Evolutionary conservation across 2,888 invertebrate species (phyloP).

Genomic region (Limnephilus rhombicus): DNA sequence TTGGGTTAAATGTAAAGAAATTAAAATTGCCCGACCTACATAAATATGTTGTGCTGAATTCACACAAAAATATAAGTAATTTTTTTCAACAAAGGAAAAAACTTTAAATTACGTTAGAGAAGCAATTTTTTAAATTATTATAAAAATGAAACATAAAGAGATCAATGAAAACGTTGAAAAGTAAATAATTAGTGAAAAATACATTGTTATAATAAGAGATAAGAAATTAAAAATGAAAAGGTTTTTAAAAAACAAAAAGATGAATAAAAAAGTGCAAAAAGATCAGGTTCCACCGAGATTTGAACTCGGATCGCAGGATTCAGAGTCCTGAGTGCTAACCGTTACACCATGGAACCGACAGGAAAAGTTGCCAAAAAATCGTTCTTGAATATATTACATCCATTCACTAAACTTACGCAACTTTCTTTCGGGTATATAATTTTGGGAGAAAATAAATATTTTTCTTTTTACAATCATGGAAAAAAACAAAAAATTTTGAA

Average conservation of each 20-base stretch:
- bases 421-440: too few species aligned
- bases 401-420: background rate
- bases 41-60: too few species aligned
- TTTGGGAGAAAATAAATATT: too few species aligned
- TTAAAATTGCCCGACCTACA: too few species aligned
- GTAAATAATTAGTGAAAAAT: background rate
- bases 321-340: conserved; percentile 82
- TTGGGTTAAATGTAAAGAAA: too few species aligned
- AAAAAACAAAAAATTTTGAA: too few species aligned
- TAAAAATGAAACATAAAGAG: too few species aligned
- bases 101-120: too few species aligned
- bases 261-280: background rate
- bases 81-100: background rate
- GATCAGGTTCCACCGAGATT: conserved; percentile 79
- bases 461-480: too few species aligned
- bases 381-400: background rate
- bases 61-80: too few species aligned
- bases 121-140: too few species aligned
- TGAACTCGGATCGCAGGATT: conserved; percentile 81
- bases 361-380: background rate
- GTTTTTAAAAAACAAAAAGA: background rate
- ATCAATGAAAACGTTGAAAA: too few species aligned
- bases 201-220: background rate
- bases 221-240: background rate
- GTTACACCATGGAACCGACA: conserved; percentile 80